phyloP scores from a whole-genome alignment of 1,140 invertebrate species.

The Manduca sexta region DNA sequence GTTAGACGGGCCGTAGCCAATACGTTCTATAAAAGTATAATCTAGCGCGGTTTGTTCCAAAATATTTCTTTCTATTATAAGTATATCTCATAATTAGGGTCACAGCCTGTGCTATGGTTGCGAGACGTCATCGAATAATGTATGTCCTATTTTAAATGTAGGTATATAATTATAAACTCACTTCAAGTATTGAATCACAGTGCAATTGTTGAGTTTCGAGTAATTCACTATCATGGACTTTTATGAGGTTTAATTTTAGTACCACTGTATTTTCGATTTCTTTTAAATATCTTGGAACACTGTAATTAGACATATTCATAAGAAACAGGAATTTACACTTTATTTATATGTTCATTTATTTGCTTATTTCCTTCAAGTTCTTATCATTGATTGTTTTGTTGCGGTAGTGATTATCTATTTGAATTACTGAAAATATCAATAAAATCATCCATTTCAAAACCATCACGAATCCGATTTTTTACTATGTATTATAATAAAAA shows the following conservation, averaged over 20 bases:
- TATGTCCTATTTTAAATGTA: no score
- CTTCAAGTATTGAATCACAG: conserved; percentile 48
- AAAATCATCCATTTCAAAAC: no score
- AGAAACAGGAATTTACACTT: no score
- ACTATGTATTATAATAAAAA: no score
- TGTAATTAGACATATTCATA: neutral
- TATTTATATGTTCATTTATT: neutral
- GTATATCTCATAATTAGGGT: no score
- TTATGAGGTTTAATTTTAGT: conserved; percentile 39
- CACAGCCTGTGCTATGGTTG: no score
- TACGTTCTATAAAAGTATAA: neutral
- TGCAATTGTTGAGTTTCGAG: conserved; percentile 44
- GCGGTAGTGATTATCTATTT: conserved; percentile 18
- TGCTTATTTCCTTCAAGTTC: neutral
- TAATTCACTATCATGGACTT: conserved; percentile 37
- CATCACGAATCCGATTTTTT: no score
- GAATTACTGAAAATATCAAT: no score
- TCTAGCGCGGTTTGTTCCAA: no score
- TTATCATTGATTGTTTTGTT: conserved; percentile 16
- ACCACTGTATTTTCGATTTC: conserved; percentile 39
- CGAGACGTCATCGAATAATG: no score
- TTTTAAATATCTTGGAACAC: conserved; percentile 45
- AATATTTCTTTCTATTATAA: no score
- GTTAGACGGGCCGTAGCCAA: neutral
- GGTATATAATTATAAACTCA: conserved; percentile 8